Percentiles rank a stretch among this genome's conserved stretches.
Conservation (phyloP, 2,797 vertebrate genomes). For the Paguma larvata region DNA sequence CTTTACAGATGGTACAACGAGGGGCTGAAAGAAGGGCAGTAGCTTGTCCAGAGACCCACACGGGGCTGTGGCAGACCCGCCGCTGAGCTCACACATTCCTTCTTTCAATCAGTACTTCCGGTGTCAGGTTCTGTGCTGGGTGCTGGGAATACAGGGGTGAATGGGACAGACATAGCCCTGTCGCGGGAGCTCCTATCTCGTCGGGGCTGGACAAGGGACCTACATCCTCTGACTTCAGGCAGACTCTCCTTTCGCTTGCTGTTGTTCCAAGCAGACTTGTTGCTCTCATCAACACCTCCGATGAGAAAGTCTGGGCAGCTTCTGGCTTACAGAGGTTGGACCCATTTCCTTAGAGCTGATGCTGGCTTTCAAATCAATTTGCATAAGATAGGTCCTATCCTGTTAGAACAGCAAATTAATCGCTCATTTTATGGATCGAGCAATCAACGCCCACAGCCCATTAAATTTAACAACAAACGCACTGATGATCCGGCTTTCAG, state of each 20-base stretch:
- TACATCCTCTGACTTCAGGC: not conserved
- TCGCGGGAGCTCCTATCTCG: not conserved
- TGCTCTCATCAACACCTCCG: too few species aligned
- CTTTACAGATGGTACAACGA: not conserved
- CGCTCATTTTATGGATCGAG: slow-evolving; percentile 88
- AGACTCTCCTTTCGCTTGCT: not conserved
- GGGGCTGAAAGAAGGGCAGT: not conserved
- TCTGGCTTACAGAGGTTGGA: slow-evolving; percentile 39
- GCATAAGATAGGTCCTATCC: slow-evolving; percentile 85
- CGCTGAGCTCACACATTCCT: not conserved
- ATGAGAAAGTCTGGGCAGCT: slow-evolving; percentile 51
- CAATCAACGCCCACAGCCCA: slow-evolving; percentile 89
- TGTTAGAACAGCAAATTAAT: slow-evolving; percentile 89
- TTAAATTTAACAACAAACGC: slow-evolving; percentile 88
- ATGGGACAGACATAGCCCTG: not conserved
- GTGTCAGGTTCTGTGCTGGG: not conserved
- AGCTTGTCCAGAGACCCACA: not conserved
- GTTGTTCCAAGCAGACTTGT: too few species aligned
- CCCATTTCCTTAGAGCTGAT: slow-evolving; percentile 61
- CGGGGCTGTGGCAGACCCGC: not conserved
- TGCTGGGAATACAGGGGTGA: not conserved
- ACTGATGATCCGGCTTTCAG: slow-evolving; percentile 79
- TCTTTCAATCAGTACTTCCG: not conserved
- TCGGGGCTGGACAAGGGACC: not conserved
- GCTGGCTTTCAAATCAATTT: slow-evolving; percentile 85